Evolutionary conservation across 2,113 vertebrate genomes (phyloP).

Genomic region (Centropus unirufus): DNA sequence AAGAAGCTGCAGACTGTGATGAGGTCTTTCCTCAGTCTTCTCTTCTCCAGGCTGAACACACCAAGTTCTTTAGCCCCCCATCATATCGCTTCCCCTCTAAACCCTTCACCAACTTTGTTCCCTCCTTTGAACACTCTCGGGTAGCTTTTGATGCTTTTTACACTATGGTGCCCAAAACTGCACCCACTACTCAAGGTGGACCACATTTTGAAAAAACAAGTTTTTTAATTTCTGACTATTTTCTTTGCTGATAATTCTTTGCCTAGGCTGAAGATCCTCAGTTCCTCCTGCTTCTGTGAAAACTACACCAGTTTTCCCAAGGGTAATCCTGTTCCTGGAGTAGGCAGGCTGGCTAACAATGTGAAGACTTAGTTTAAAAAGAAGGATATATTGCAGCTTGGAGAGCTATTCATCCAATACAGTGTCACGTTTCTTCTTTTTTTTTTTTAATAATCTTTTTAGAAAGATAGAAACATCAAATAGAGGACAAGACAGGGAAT

Average conservation of each 20-base stretch:
- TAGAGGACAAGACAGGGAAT: neutral
- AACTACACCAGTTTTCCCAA: neutral
- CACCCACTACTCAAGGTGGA: no score
- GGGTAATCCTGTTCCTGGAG: neutral
- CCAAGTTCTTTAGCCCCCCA: no score
- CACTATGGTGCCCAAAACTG: no score
- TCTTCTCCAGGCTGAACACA: no score
- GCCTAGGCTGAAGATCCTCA: neutral
- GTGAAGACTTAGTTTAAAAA: neutral
- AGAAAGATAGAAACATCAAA: neutral
- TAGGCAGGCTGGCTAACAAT: neutral
- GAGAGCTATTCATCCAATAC: neutral
- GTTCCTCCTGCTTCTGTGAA: neutral
- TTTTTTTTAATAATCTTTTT: neutral
- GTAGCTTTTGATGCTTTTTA: no score
- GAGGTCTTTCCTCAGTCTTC: no score
- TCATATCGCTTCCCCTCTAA: no score
- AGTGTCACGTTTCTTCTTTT: neutral
- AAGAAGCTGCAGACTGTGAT: no score
- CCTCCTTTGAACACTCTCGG: no score
- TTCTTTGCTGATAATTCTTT: neutral
- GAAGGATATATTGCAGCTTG: neutral
- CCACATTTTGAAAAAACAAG: no score
- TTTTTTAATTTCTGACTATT: neutral
- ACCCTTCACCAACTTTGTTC: no score